Evolutionary conservation across 2,888 invertebrate genomes (phyloP).

Genomic region (Himalopsyche kuldschensis): DNA sequence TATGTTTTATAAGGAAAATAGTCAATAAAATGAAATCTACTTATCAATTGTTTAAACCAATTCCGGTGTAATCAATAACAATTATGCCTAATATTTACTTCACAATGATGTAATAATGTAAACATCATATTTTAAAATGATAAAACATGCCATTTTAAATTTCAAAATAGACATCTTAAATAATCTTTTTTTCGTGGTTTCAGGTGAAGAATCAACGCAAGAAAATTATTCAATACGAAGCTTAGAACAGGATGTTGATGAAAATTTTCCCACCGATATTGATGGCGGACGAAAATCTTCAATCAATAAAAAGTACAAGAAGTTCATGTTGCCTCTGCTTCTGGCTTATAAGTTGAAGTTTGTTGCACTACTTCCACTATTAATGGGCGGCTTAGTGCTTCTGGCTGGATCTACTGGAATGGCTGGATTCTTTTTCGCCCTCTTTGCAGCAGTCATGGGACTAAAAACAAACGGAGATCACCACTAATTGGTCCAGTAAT

Average conservation of each 20-base stretch:
- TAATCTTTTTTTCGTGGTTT: background rate
- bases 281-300: constrained; percentile 47
- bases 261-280: background rate
- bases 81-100: too few species aligned
- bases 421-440: constrained; percentile 85
- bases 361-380: constrained; percentile 73
- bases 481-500: background rate
- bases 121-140: too few species aligned
- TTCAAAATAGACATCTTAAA: too few species aligned
- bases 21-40: too few species aligned
- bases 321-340: constrained; percentile 73
- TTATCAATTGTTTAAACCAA: too few species aligned
- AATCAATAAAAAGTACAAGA: constrained; percentile 64
- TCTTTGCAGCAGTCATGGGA: constrained; percentile 82
- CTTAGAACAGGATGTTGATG: background rate
- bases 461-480: constrained; percentile 58
- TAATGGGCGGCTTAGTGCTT: constrained; percentile 72
- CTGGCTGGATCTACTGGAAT: constrained; percentile 77
- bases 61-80: too few species aligned
- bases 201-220: background rate
- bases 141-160: too few species aligned
- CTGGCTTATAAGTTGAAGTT: constrained; percentile 84
- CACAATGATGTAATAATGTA: too few species aligned
- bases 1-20: too few species aligned
- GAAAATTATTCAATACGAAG: background rate